phyloP scores from a whole-genome alignment of 2,888 invertebrate species.

The Callyntrura sp. region DNA sequence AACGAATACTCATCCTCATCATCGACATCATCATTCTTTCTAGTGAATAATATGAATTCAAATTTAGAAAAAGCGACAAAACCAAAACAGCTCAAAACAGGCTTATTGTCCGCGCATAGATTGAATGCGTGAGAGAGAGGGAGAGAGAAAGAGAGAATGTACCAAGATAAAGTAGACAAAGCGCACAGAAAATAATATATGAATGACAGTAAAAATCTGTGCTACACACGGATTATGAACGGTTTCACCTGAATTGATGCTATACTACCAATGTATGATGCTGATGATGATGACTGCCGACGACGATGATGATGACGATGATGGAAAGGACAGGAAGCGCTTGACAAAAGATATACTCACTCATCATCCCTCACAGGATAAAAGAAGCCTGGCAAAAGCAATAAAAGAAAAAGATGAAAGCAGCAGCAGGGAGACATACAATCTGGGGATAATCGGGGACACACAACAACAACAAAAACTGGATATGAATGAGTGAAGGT shows the following conservation, averaged over 20 bases:
- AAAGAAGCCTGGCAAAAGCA: slow-evolving; percentile 67
- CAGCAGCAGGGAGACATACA: slow-evolving; percentile 74
- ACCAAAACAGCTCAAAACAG: slow-evolving; percentile 73
- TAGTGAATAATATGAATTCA: slow-evolving; percentile 59
- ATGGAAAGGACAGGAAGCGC: slow-evolving; percentile 74
- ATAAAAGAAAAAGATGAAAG: slow-evolving; percentile 55
- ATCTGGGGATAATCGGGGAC: slow-evolving; percentile 73
- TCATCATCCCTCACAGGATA: slow-evolving; percentile 65
- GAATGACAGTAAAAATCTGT: slow-evolving; percentile 57
- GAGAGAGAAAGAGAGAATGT: slow-evolving; percentile 43
- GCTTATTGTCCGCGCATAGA: slow-evolving; percentile 8
- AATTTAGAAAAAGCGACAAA: slow-evolving; percentile 24
- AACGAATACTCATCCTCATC: slow-evolving; percentile 70
- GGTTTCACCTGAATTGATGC: slow-evolving; percentile 73
- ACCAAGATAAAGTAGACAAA: slow-evolving; percentile 55
- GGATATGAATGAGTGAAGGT: slow-evolving; percentile 65
- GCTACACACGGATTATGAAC: slow-evolving; percentile 71
- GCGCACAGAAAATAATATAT: slow-evolving; percentile 31
- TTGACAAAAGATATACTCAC: slow-evolving; percentile 74
- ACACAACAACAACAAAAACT: slow-evolving; percentile 69
- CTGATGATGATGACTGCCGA: slow-evolving; percentile 51
- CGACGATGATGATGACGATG: slow-evolving; percentile 40
- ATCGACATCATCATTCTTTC: slow-evolving; percentile 32
- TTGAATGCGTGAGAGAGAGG: background rate
- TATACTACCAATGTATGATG: slow-evolving; percentile 1